Base-by-base conservation (phyloP, 2,113 vertebrate genomes). In the Phoenicopterus ruber region DNA sequence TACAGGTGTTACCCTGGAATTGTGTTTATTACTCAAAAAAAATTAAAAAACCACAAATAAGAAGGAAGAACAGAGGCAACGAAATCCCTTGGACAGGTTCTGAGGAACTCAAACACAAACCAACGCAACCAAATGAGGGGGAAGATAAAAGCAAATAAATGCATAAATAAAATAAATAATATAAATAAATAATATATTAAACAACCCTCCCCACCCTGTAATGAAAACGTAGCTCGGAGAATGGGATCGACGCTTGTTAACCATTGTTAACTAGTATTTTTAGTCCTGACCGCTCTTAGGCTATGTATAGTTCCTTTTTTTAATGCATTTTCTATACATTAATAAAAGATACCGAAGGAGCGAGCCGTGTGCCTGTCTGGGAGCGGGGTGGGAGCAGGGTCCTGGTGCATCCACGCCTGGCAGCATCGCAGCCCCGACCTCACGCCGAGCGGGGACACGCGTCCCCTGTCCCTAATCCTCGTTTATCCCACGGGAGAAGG, bases 261-360 rank as follows among this genome's bases (percentile, higher is more conserved):
- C 98, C 98, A 98, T 99, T 98, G 98, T 98, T 99, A 99, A 99
- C 98, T 98, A 98, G 98, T 98, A 98, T 98, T 99, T 98, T 98
- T 99, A 99, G 99, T 99, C 99, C 99, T 98, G 98, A 98, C 98
- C 85, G 95, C 98, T 98, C 98, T 98, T 98, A 98, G 98, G 98
- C 97, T 98, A 98, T 99, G 99, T 99, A 99, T 99, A 99, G 98
- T 98, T 99, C 99, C 99, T 99, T 99, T 99, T 98, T 99, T 99
- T 99, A 99, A 99, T 99, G 99, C 98, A 99, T 99, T 99, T 99
- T 99, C 99, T 99, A 99, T 99, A 98, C 98, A 98, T 99, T 99
- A 99, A 99, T 99, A 99, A 99, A 99, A 99, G 98, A 99, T 99
- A 98, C 97, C 86, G 98, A 99, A 98, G 96, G 97, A 98, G 62